A percentile compares a stretch with the other conserved stretches of the same genome.
Conservation (phyloP, 2,797 vertebrate species). For the Champsocephalus gunnari region DNA sequence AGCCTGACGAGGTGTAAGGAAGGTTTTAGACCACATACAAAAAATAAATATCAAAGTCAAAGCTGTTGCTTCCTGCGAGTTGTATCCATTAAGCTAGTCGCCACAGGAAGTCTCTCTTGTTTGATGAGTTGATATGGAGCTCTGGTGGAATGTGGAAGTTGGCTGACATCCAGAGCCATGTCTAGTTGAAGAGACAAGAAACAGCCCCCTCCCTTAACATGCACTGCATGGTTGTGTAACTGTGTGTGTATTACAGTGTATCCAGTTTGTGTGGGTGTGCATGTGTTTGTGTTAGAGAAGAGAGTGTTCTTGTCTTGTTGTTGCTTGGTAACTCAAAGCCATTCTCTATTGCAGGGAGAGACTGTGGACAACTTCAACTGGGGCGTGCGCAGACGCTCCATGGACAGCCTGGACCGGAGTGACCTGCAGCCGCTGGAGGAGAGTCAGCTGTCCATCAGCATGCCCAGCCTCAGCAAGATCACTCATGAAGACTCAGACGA, state of each 20-base stretch:
- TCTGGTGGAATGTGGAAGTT: slow-evolving; percentile 54
- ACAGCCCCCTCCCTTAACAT: slow-evolving; percentile 25
- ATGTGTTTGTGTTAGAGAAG: slow-evolving; percentile 39
- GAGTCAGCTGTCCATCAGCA: slow-evolving; percentile 90
- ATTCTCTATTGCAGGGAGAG: slow-evolving; percentile 89
- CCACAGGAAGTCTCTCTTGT: slow-evolving; percentile 40
- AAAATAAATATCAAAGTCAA: slow-evolving; percentile 9
- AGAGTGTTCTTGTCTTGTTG: background rate
- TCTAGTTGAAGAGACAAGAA: slow-evolving; percentile 23
- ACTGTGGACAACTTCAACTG: slow-evolving; percentile 99
- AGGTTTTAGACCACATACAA: slow-evolving; percentile 1
- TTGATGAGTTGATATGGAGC: slow-evolving; percentile 46
- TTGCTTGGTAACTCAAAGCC: slow-evolving; percentile 13
- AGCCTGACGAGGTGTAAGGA: background rate
- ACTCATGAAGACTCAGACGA: slow-evolving; percentile 91
- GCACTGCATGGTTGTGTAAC: slow-evolving; percentile 60
- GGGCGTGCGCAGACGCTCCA: slow-evolving; percentile 94
- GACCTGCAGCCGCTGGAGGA: slow-evolving; percentile 93
- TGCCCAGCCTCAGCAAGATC: slow-evolving; percentile 90
- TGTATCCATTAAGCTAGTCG: slow-evolving; percentile 24
- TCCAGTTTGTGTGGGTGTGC: slow-evolving; percentile 23
- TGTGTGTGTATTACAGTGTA: slow-evolving; percentile 6
- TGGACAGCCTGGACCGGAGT: slow-evolving; percentile 90
- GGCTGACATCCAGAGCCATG: slow-evolving; percentile 24
- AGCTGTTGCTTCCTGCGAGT: slow-evolving; percentile 11